Evolutionary conservation across 2,888 invertebrate species (phyloP).

Genomic region (Caenorhabditis auriculariae): DNA sequence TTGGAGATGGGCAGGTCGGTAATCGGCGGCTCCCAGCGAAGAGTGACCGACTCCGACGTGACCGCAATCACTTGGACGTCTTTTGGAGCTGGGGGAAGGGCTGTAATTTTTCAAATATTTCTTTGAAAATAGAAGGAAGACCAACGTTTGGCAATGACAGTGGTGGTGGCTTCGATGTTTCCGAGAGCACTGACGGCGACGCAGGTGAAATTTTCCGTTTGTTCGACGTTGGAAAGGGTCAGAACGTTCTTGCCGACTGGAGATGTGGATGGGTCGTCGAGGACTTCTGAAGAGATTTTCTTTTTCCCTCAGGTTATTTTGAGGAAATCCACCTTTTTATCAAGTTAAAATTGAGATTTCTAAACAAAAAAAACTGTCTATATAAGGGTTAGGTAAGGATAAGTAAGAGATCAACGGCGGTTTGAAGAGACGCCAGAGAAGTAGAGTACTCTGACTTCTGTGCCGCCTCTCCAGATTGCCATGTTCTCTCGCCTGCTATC

Average conservation of each 20-base stretch:
- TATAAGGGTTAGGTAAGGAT: too few species aligned
- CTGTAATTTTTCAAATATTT: slow-evolving; percentile 69
- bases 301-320: background rate
- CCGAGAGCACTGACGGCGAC: slow-evolving; percentile 91
- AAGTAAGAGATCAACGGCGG: background rate
- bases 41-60: slow-evolving; percentile 85
- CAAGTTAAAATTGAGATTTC: background rate
- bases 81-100: slow-evolving; percentile 85
- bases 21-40: slow-evolving; percentile 88
- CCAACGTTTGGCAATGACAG: slow-evolving; percentile 89
- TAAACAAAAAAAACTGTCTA: slow-evolving; percentile 33
- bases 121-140: background rate
- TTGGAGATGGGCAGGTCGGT: slow-evolving; percentile 77
- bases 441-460: background rate
- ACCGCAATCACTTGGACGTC: slow-evolving; percentile 88
- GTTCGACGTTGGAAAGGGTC: slow-evolving; percentile 80
- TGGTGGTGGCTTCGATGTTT: slow-evolving; percentile 81
- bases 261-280: slow-evolving; percentile 54
- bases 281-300: slow-evolving; percentile 29
- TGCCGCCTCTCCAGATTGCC: background rate
- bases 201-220: slow-evolving; percentile 92
- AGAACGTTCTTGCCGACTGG: slow-evolving; percentile 78
- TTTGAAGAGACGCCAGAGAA: background rate
- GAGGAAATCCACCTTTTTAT: background rate
- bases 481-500: too few species aligned